phyloP scores from a whole-genome alignment of 2,113 vertebrate genomes.

The Tichodroma muraria region DNA sequence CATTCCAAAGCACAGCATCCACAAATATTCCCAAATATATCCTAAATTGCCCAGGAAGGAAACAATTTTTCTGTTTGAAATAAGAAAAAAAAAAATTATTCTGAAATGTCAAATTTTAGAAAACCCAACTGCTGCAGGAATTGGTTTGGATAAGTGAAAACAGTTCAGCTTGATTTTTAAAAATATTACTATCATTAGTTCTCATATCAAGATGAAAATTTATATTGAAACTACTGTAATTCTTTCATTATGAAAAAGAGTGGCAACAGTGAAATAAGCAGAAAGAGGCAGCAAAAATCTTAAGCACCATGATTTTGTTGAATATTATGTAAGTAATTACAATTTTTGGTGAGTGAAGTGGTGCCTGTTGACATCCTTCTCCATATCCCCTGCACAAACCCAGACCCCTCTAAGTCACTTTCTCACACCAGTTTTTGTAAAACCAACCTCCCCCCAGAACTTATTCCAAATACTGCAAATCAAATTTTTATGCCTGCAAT shows the following conservation, averaged over 20 bases:
- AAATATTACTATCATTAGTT: constrained; percentile 36
- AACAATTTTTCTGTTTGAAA: constrained; percentile 52
- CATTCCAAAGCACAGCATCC: constrained; percentile 13
- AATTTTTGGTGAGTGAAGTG: not conserved
- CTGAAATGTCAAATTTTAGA: constrained; percentile 33
- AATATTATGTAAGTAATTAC: not conserved
- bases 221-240: constrained; percentile 20
- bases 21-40: constrained; percentile 46
- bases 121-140: not conserved
- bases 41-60: constrained; percentile 48
- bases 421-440: not conserved
- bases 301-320: not conserved
- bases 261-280: not conserved
- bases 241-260: not conserved
- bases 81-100: not conserved
- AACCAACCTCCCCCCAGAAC: not conserved
- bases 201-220: constrained; percentile 1
- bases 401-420: not conserved
- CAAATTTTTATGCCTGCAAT: constrained; percentile 41
- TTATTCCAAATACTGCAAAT: constrained; percentile 46
- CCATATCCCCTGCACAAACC: not conserved
- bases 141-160: constrained; percentile 48
- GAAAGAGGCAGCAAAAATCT: not conserved
- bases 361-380: not conserved
- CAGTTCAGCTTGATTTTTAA: constrained; percentile 13